phyloP scores from a whole-genome alignment of 2,113 vertebrate species.

The Hyla sarda region DNA sequence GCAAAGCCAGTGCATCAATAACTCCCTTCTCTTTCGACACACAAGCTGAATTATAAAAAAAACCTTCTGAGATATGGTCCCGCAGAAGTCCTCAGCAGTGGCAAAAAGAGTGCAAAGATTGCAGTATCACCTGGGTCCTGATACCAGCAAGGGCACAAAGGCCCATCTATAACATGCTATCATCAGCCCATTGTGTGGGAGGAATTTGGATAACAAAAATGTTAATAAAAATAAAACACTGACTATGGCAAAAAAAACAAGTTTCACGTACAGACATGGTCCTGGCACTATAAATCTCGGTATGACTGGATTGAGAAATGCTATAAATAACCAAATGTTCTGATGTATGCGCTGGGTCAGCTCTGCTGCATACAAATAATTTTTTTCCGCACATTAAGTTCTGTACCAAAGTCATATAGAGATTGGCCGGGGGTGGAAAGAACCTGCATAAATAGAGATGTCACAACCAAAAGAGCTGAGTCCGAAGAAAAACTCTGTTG shows the following conservation, averaged over 20 bases:
- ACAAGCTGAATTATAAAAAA: too few relatives aligned
- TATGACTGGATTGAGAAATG: not conserved
- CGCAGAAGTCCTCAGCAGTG: too few relatives aligned
- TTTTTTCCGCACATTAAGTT: not conserved
- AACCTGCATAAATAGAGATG: not conserved
- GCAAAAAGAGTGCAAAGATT: too few relatives aligned
- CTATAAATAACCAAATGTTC: not conserved
- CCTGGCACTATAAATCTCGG: not conserved
- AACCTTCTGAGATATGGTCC: too few relatives aligned
- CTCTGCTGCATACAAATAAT: not conserved
- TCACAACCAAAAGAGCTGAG: constrained; percentile 14
- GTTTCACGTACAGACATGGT: not conserved
- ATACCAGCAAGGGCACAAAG: too few relatives aligned
- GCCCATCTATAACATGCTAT: not conserved
- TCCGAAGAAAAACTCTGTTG: not conserved
- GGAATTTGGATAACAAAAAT: not conserved
- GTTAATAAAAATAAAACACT: not conserved
- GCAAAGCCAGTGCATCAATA: too few relatives aligned
- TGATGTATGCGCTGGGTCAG: not conserved
- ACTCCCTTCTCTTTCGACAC: too few relatives aligned
- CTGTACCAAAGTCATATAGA: constrained; percentile 1
- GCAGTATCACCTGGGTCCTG: too few relatives aligned
- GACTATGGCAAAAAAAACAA: not conserved
- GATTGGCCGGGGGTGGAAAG: constrained; percentile 10
- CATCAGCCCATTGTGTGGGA: not conserved